Evolutionary conservation across 2,113 vertebrate species (phyloP).

Genomic region (Athene noctua): DNA sequence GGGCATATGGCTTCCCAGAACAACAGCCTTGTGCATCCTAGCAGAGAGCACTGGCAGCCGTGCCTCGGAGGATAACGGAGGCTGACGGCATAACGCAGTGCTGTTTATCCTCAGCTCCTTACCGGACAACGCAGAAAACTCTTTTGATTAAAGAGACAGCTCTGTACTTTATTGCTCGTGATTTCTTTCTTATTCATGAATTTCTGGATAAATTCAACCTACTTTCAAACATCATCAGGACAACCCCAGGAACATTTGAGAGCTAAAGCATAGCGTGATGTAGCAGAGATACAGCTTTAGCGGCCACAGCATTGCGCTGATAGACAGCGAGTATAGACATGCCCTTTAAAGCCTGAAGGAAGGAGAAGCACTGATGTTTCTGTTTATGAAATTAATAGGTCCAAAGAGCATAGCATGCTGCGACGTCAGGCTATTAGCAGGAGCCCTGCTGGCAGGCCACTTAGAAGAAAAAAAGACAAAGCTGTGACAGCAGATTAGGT

Average conservation of each 20-base stretch:
- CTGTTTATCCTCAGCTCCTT: background rate
- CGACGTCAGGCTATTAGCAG: background rate
- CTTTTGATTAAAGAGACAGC: background rate
- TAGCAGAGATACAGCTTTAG: background rate
- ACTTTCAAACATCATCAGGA: background rate
- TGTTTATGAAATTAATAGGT: background rate
- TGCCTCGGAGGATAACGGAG: background rate
- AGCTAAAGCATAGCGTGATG: background rate
- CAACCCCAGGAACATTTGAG: background rate
- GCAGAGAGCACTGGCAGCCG: fast-evolving
- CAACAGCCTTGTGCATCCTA: background rate
- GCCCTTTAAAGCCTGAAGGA: background rate
- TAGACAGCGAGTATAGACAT: background rate
- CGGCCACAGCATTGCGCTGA: background rate
- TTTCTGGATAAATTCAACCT: background rate
- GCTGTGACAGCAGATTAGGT: background rate
- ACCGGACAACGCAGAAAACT: background rate
- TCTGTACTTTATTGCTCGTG: background rate
- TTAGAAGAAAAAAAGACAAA: background rate
- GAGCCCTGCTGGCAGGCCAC: background rate
- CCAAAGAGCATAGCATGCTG: background rate
- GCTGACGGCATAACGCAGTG: fast-evolving
- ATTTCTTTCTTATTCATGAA: background rate
- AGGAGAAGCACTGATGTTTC: background rate
- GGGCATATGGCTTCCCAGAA: background rate